Percentiles rank a stretch among this genome's conserved stretches.
Conservation (phyloP, 2,888 invertebrate genomes). For the Ashinkailepas kermadecensis region DNA sequence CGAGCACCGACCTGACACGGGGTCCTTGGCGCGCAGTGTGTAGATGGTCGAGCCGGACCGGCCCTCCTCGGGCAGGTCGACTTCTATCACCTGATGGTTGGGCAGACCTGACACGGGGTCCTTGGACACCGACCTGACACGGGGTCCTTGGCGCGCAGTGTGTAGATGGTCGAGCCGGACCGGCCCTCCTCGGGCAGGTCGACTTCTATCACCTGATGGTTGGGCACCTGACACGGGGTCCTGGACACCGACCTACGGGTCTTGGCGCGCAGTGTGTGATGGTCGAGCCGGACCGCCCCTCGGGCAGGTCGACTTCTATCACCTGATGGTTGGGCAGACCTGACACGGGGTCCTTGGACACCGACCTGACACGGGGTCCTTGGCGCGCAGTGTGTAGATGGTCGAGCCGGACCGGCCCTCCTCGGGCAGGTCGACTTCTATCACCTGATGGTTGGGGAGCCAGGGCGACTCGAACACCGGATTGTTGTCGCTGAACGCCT, state of each 20-base stretch:
- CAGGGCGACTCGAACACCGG: constrained; percentile 65
- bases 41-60: constrained; percentile 64
- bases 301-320: constrained; percentile 59
- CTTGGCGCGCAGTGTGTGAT: constrained; percentile 48
- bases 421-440: constrained; percentile 61
- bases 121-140: constrained; percentile 30
- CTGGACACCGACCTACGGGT: constrained; percentile 34
- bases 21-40: constrained; percentile 41
- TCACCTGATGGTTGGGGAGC: constrained; percentile 60
- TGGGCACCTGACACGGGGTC: constrained; percentile 40
- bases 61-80: constrained; percentile 66
- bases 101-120: constrained; percentile 42
- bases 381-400: constrained; percentile 49
- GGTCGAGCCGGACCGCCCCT: constrained; percentile 67
- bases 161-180: constrained; percentile 61
- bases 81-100: constrained; percentile 57
- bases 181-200: constrained; percentile 68
- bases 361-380: constrained; percentile 35
- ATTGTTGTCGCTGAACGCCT: constrained; percentile 66
- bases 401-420: constrained; percentile 68
- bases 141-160: constrained; percentile 40
- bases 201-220: constrained; percentile 58
- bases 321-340: constrained; percentile 55
- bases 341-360: background rate
- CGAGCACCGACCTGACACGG: background rate